Evolutionary conservation across 2,113 vertebrate genomes (phyloP).

Genomic region (Myotis brandtii): DNA sequence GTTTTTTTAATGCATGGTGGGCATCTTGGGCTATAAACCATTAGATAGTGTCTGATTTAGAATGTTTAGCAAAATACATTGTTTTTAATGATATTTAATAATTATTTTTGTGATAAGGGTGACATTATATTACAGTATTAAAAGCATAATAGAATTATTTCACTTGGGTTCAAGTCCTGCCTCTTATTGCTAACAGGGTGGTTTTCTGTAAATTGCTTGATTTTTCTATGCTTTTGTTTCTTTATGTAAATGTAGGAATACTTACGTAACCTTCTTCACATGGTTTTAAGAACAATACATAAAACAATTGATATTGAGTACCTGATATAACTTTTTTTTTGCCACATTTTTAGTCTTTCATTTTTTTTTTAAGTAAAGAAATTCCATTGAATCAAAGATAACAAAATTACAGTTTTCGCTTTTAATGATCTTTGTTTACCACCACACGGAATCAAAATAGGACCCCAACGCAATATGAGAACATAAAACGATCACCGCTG

Average conservation of each 20-base stretch:
- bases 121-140: not conserved
- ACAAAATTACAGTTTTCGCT: no score
- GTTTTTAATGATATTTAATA: not conserved
- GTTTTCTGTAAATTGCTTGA: not conserved
- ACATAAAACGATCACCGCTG: no score
- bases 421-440: no score
- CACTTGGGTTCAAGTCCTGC: not conserved
- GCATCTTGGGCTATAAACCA: not conserved
- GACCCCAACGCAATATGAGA: no score
- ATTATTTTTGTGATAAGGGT: not conserved
- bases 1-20: not conserved
- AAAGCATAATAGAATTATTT: not conserved
- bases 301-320: not conserved
- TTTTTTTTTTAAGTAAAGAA: no score
- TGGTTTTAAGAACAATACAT: not conserved
- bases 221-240: constrained; percentile 3
- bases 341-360: no score
- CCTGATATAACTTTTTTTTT: not conserved
- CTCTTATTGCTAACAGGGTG: not conserved
- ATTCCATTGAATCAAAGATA: no score
- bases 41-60: not conserved
- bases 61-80: not conserved
- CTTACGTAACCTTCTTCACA: not conserved
- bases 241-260: not conserved
- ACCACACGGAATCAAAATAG: no score